These are phyloP conservation scores for Leuciscus idus DNA, from an alignment of 2,113 vertebrate genomes.

Conservation along the genomic window DNA sequence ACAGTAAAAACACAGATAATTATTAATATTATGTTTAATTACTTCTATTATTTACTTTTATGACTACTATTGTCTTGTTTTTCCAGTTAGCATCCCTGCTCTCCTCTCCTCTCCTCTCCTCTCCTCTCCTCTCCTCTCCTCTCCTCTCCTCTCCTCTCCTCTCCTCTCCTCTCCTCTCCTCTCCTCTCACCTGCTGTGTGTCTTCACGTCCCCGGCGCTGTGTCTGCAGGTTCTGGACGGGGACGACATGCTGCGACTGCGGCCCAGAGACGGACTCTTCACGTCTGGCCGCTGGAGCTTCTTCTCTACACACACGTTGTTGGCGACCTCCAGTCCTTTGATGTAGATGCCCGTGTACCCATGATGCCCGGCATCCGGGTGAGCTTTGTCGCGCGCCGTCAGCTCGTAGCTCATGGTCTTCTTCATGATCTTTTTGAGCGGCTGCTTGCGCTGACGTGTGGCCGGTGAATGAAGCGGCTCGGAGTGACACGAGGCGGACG, in stretches of 20 bases:
- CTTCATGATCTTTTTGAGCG: slow-evolving; percentile 85
- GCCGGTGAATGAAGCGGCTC: slow-evolving; percentile 72
- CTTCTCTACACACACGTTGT: slow-evolving; percentile 74
- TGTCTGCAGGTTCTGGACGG: slow-evolving; percentile 67
- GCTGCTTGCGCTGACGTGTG: slow-evolving; percentile 76
- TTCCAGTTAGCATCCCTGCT: no score
- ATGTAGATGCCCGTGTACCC: slow-evolving; percentile 81
- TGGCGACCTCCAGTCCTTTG: slow-evolving; percentile 80
- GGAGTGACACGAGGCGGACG: slow-evolving; percentile 70
- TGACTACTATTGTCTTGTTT: neutral
- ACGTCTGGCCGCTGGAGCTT: slow-evolving; percentile 72
- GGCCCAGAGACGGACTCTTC: slow-evolving; percentile 69
- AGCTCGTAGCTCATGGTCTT: slow-evolving; percentile 78
- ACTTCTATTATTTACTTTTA: neutral
- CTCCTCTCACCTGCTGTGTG: slow-evolving; percentile 74
- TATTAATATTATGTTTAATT: neutral
- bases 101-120: slow-evolving; percentile 58
- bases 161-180: no score
- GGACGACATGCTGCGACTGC: slow-evolving; percentile 78
- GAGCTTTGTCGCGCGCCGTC: slow-evolving; percentile 53
- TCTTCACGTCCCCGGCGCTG: slow-evolving; percentile 70
- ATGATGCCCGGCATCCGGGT: slow-evolving; percentile 68
- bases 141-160: slow-evolving; percentile 34
- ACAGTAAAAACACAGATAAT: neutral
- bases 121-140: slow-evolving; percentile 63